Evolutionary conservation across 1,140 invertebrate genomes (phyloP).

Genomic region (Whitmania pigra): DNA sequence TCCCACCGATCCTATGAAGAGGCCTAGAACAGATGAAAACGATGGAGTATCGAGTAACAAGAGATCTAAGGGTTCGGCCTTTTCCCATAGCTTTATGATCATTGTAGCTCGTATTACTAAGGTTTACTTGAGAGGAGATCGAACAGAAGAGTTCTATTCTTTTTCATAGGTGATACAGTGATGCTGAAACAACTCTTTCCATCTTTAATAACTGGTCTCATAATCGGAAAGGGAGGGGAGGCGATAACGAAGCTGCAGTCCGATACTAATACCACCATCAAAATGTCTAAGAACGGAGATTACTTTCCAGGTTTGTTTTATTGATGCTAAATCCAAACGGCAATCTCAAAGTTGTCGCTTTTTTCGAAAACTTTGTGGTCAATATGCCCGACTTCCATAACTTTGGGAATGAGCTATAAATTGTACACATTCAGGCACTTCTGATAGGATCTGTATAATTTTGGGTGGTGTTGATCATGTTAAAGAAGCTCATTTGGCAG

Average conservation of each 20-base stretch:
- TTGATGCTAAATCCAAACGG: not conserved
- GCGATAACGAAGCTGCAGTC: slow-evolving; percentile 92
- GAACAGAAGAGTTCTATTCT: not conserved
- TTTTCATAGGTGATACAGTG: slow-evolving; percentile 33
- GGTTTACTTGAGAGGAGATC: not conserved
- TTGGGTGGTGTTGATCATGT: slow-evolving; percentile 84
- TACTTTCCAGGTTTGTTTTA: slow-evolving; percentile 73
- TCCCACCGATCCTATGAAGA: not conserved
- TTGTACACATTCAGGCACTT: slow-evolving; percentile 60
- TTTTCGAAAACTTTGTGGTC: not conserved
- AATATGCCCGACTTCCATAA: not conserved
- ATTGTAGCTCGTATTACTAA: too few relatives aligned
- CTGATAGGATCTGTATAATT: slow-evolving; percentile 89
- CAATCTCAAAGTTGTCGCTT: not conserved
- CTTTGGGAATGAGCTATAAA: not conserved
- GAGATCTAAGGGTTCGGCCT: not conserved
- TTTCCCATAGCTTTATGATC: too few relatives aligned
- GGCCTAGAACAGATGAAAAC: slow-evolving; percentile 7
- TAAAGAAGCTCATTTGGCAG: slow-evolving; percentile 82
- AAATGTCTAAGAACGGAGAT: slow-evolving; percentile 96
- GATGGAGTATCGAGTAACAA: not conserved
- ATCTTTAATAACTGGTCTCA: slow-evolving; percentile 84
- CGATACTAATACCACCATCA: slow-evolving; percentile 81
- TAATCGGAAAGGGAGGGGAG: slow-evolving; percentile 93
- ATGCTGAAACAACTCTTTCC: slow-evolving; percentile 85